A percentile compares a stretch with the other conserved stretches of the same genome.
Evolutionary conservation across 1,140 invertebrate species (phyloP).

Genomic region (Drosophila ambigua): DNA sequence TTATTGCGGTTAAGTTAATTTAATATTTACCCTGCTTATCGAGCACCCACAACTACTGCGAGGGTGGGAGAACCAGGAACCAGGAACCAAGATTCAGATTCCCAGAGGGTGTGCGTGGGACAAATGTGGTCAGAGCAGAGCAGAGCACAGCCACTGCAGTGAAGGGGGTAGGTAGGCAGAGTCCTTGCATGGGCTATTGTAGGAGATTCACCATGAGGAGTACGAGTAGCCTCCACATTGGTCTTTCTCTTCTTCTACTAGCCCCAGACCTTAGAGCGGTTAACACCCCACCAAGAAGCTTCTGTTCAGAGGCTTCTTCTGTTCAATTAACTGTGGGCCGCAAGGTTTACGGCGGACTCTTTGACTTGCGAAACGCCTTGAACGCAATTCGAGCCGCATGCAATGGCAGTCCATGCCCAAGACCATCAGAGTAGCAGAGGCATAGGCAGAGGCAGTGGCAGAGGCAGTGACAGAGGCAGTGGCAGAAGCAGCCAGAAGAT

Average conservation of each 20-base stretch:
- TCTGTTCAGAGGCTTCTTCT: conserved; percentile 24
- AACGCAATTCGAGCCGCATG: conserved; percentile 30
- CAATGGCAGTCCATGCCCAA: conserved; percentile 32
- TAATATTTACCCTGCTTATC: conserved; percentile 69
- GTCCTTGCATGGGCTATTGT: background rate
- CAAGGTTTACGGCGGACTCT: conserved; percentile 27
- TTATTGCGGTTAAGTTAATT: conserved; percentile 46
- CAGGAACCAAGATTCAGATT: conserved; percentile 17
- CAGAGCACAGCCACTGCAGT: background rate
- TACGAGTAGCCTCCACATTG: conserved; percentile 6
- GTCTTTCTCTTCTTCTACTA: conserved; percentile 19
- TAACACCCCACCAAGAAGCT: background rate
- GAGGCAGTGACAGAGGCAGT: background rate
- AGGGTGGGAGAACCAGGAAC: background rate
- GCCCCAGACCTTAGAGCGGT: conserved; percentile 30
- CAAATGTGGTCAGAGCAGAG: conserved; percentile 28
- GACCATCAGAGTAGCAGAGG: background rate
- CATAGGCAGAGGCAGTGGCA: conserved; percentile 3
- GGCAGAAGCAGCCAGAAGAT: background rate
- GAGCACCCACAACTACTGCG: conserved; percentile 50
- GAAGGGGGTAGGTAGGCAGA: no score
- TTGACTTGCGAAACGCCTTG: conserved; percentile 24
- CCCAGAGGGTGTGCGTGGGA: conserved; percentile 19
- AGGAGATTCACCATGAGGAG: background rate
- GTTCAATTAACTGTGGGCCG: conserved; percentile 21